A percentile compares a stretch with the other conserved stretches of the same genome.
phyloP scores from a whole-genome alignment of 2,113 vertebrate genomes.

The Piaya cayana region DNA sequence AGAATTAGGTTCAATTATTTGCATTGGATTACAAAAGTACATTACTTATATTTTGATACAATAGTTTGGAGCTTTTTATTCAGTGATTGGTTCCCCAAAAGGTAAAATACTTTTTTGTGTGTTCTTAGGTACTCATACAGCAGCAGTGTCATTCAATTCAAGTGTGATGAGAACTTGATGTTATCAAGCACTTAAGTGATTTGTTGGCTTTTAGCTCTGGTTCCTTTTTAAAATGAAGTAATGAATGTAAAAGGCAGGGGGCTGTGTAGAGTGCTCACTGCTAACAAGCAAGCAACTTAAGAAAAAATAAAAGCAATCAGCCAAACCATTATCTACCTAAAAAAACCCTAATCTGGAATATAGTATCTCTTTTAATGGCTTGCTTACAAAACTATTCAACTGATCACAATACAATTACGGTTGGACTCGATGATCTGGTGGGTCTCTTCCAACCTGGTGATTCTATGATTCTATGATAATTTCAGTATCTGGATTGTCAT shows the following conservation, averaged over 20 bases:
- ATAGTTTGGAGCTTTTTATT: no score
- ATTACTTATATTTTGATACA: no score
- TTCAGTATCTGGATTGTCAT: constrained; percentile 50
- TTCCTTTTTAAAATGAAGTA: not conserved
- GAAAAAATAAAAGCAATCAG: not conserved
- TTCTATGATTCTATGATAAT: no score
- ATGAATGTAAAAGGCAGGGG: not conserved
- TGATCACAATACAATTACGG: not conserved
- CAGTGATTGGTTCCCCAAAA: no score
- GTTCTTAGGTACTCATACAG: not conserved
- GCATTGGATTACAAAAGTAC: no score
- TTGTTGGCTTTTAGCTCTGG: not conserved
- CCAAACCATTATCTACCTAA: constrained; percentile 19
- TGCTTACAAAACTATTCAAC: constrained; percentile 41
- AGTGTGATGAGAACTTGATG: not conserved
- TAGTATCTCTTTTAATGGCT: not conserved
- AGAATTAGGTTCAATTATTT: no score
- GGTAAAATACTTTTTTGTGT: not conserved
- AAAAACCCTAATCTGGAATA: constrained; percentile 39
- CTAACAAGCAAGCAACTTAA: not conserved
- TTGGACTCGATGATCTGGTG: no score
- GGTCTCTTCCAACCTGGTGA: no score
- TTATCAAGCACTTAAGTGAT: not conserved
- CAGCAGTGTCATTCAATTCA: not conserved
- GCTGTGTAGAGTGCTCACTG: not conserved